A percentile compares a stretch with the other conserved stretches of the same genome.
phyloP scores from a whole-genome alignment of 1,140 invertebrate genomes.

The Drosophila parabipectinata region DNA sequence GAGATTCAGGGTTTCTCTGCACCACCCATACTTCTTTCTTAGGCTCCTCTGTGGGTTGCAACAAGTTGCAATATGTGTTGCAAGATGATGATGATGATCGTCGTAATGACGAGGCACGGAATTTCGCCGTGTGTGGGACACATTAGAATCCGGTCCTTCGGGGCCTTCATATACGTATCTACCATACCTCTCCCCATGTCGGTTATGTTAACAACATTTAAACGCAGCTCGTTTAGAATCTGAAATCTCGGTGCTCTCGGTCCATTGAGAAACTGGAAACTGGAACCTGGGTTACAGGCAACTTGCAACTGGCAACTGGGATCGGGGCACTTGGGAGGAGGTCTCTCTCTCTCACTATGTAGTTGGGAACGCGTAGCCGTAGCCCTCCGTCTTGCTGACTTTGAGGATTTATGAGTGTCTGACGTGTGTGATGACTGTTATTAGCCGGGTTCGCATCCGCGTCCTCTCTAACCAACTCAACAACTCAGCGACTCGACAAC shows the following conservation, averaged over 20 bases:
- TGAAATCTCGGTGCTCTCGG: conserved; percentile 26
- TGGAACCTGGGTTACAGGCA: not conserved
- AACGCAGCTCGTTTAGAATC: conserved; percentile 81
- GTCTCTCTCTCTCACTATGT: not conserved
- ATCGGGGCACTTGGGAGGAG: conserved; percentile 2
- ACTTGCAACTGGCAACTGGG: not conserved
- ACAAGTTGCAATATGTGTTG: conserved; percentile 41
- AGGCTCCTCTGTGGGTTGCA: conserved; percentile 17
- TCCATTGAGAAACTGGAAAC: conserved; percentile 40
- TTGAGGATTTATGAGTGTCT: conserved; percentile 83
- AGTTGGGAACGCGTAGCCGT: not conserved
- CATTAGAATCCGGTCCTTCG: conserved; percentile 65
- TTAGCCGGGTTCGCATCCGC: conserved; percentile 64
- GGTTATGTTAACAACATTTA: conserved; percentile 79
- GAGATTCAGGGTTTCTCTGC: not conserved
- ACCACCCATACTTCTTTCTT: conserved; percentile 63
- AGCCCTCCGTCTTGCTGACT: conserved; percentile 67
- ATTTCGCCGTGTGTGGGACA: conserved; percentile 75
- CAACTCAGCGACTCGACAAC: conserved; percentile 20
- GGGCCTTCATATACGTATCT: not conserved
- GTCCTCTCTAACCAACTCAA: conserved; percentile 17
- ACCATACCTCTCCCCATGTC: conserved; percentile 9
- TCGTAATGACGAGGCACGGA: conserved; percentile 9
- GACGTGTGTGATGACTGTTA: conserved; percentile 83
- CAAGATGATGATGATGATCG: conserved; percentile 9